Evolutionary conservation across 92 coral and sea anemone genomes (phyloP).

Genomic region (Epizoanthus scotinus): DNA sequence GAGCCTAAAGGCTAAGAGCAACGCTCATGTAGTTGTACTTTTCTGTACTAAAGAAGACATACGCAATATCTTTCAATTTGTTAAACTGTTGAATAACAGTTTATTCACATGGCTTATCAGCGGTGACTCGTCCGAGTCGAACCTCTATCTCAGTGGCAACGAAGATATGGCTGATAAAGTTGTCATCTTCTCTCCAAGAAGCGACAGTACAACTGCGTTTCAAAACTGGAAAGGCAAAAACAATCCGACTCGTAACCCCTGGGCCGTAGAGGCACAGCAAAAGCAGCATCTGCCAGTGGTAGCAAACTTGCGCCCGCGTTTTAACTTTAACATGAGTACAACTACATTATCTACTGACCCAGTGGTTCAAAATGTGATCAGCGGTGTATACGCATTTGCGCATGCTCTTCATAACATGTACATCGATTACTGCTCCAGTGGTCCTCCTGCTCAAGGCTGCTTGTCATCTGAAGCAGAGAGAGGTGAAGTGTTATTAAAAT

Average conservation of each 20-base stretch:
- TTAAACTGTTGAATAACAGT: constrained; percentile 37
- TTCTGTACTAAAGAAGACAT: constrained; percentile 63
- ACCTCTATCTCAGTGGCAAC: constrained; percentile 52
- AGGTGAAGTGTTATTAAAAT: constrained; percentile 24
- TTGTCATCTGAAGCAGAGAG: constrained; percentile 13
- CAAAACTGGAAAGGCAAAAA: constrained; percentile 37
- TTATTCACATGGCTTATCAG: constrained; percentile 60
- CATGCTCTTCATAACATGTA: constrained; percentile 52
- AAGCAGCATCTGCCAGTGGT: constrained; percentile 8
- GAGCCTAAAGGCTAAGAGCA: constrained; percentile 19
- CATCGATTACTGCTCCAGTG: constrained; percentile 30
- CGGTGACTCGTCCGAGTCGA: constrained; percentile 58
- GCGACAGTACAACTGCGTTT: constrained; percentile 34
- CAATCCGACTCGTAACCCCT: constrained; percentile 46
- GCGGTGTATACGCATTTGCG: constrained; percentile 56
- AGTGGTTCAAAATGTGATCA: constrained; percentile 51
- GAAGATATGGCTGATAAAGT: constrained; percentile 49
- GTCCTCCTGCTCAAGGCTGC: neutral
- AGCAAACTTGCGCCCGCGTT: neutral
- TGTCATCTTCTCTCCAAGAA: constrained; percentile 49
- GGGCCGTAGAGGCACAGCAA: constrained; percentile 42
- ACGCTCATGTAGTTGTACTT: constrained; percentile 54
- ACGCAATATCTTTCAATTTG: constrained; percentile 34
- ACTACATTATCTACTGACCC: constrained; percentile 15
- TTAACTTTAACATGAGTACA: constrained; percentile 2